phyloP scores from a whole-genome alignment of 1,140 invertebrate species.

The Drosophila virilis region DNA sequence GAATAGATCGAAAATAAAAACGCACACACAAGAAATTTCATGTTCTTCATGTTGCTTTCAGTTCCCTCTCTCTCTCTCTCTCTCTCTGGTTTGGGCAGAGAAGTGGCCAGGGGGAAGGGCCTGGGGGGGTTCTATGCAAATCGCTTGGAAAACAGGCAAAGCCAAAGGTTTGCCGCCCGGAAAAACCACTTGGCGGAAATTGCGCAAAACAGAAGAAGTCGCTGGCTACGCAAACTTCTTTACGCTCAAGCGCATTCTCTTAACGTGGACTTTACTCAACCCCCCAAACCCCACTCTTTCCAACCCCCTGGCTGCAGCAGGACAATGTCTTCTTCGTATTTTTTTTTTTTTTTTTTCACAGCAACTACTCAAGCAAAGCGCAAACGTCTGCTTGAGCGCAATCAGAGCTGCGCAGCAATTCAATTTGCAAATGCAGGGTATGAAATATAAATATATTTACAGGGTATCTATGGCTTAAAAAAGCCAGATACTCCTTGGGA shows the following conservation, averaged over 20 bases:
- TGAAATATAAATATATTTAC: too few relatives aligned
- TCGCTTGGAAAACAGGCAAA: conserved; percentile 39
- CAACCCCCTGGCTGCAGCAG: neutral
- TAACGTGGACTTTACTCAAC: neutral
- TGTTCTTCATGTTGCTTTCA: neutral
- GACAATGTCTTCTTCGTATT: conserved; percentile 1
- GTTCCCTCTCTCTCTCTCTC: too few relatives aligned
- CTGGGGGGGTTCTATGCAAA: conserved; percentile 10
- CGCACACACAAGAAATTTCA: neutral
- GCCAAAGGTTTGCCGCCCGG: conserved; percentile 7
- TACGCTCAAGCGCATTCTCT: conserved; percentile 26
- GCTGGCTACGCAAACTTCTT: conserved; percentile 23
- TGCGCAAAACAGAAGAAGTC: conserved; percentile 11
- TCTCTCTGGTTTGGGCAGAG: neutral
- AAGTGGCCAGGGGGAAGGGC: neutral
- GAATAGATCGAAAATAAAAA: conserved; percentile 4
- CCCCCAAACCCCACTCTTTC: too few relatives aligned
- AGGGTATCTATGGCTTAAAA: too few relatives aligned
- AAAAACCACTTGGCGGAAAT: conserved; percentile 44
- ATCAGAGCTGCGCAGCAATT: conserved; percentile 17
- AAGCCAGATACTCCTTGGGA: too few relatives aligned
- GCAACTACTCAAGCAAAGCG: conserved; percentile 1
- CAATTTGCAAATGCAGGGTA: neutral
- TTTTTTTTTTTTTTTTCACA: neutral
- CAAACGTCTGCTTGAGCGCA: neutral